Base-by-base conservation (phyloP, 2,888 invertebrate species). In the Lottia scabra region DNA sequence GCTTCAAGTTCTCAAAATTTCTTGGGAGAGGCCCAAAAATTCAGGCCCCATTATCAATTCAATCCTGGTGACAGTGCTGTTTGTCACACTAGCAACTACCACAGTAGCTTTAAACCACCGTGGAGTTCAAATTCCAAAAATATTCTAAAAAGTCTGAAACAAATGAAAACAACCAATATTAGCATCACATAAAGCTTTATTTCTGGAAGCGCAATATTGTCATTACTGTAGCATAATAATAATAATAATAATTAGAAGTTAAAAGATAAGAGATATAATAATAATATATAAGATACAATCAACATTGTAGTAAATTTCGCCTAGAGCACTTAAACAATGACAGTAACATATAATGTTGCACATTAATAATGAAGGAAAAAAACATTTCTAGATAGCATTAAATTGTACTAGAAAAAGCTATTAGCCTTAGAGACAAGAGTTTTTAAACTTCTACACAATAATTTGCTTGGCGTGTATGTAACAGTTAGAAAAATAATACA, bases 131-230 rank as follows among this genome's bases (percentile, higher is more conserved):
- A 10, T 38, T 38, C 38, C 38, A 38, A 6, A 4, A 38, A 38
- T 30, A 38, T 38, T 38, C 10, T 8, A 1, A 10, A n/a, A n/a
- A n/a, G 38, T 1, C 8, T 1, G 8, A 38, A 38, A 38, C 10
- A 38, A 38, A 38, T 38, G 38, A 38, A 38, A 38, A 38, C 38
- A 38, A 38, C 38, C 10, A 38, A 38, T 38, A 38, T 38, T 56
- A 56, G 56, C 56, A 56, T 56, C 56, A 56, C 56, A 56, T 23
- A 56, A 56, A 56, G 56, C 56, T 56, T 56, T 56, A 56, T 56
- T 56, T 23, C 23, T 19, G 56, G 23, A 56, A 23, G 19, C 19
- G 19, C 19, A 56, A 56, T 56, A 56, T 56, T 23, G 56, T 23
- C 23, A 23, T 56, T 56, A 56, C 56, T 56, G 19, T 56, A 56